phyloP scores from a whole-genome alignment of 2,888 invertebrate species.

The Agrochola lychnidis region DNA sequence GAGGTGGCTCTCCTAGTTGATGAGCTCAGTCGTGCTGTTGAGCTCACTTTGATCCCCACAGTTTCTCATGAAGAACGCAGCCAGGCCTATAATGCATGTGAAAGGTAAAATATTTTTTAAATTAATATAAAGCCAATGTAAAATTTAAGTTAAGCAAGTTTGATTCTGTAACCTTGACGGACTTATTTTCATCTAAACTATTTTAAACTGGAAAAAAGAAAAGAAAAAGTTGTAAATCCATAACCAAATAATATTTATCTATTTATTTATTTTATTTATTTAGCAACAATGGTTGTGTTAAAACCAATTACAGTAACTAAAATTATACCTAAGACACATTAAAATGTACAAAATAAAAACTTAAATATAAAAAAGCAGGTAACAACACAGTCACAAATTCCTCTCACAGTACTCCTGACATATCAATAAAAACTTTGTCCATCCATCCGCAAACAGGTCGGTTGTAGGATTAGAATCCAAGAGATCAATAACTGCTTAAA shows the following conservation, averaged over 20 bases:
- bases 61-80: slow-evolving; percentile 94
- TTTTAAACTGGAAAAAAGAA: background rate
- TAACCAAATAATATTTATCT: background rate
- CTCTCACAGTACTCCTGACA: too few species aligned
- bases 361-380: too few species aligned
- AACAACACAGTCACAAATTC: too few species aligned
- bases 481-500: background rate
- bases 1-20: slow-evolving; percentile 93
- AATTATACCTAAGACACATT: too few species aligned
- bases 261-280: too few species aligned
- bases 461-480: too few species aligned
- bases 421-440: too few species aligned
- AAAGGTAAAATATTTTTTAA: slow-evolving; percentile 83
- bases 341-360: too few species aligned
- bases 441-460: too few species aligned
- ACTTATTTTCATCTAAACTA: background rate
- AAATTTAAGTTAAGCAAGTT: background rate
- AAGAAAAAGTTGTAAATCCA: background rate
- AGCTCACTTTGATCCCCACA: slow-evolving; percentile 95
- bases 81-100: slow-evolving; percentile 96
- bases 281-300: too few species aligned
- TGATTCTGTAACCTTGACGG: background rate
- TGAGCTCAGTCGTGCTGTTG: slow-evolving; percentile 95
- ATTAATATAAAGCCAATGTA: background rate
- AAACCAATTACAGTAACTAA: too few species aligned